Evolutionary conservation across 2,113 vertebrate genomes (phyloP), one percentile per base, ranked within the genome.

Genomic region (Mobula hypostoma): DNA sequence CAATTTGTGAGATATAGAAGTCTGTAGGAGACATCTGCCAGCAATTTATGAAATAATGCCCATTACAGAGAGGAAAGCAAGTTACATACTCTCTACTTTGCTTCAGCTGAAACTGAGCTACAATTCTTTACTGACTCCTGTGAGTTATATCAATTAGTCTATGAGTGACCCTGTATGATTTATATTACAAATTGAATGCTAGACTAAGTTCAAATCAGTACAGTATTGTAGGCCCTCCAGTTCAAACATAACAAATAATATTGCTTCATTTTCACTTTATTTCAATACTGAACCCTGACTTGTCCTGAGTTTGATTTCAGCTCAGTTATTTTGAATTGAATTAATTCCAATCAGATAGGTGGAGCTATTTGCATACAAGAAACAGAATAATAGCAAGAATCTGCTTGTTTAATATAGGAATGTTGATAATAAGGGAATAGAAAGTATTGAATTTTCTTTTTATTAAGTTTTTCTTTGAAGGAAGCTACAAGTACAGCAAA

Each of bases 11-110:
- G 68, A 74, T 9, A 93, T 76, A 70, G 70, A 74, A 93, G 91
- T 48, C 91, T 93, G 91, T 29, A 93, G 66, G 91, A 93, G 91
- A 72, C 91, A 93, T 93, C 91, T 93, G 91, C 91, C 91, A 93
- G 70, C 70, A 93, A 93, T 93, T 74, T 93, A 40, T 70, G n/a
- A 70, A 92, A 92, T 92, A 92, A 92, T 93, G 7, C 68, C 70
- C 24, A 68, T 93, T 93, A 93, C 48, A 48, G 40, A 93, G 68
- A 74, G 91, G 66, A 70, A 93, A 48, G 29, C 61, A 48, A 48
- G 36, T 40, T 72, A 24, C 70, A 74, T 19, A 29, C 40, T 93
- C 58, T 91, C 88, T 66, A 91, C 63, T 8, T 29, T 48, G 32
- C 24, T 21, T 40, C 74, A 70, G 74, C 24, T 15, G 19, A 72